Evolutionary conservation across 2,888 invertebrate genomes (phyloP), one percentile per base, ranked within the genome.

Genomic region (Meandrusa payeni): DNA sequence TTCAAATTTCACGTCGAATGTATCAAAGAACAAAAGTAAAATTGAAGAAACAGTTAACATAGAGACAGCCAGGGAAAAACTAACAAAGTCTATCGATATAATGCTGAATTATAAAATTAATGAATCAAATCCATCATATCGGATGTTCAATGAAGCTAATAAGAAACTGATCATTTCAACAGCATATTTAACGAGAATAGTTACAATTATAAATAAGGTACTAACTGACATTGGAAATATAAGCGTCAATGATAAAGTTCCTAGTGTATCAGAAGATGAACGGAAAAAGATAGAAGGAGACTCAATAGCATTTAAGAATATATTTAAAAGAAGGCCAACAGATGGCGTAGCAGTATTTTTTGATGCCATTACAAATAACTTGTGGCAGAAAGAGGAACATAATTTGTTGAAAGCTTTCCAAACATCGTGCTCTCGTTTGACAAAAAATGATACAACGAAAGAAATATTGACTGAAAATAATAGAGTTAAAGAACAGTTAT

Each of bases 311-410:
- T 51, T 86, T 9, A 67, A 69, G 47, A 78, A 65, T 52, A 54
- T 75, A 12, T 85, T 75, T 32, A 80, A 66, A 55, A 66, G 78
- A 37, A 66, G 72, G 54, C 63, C 83, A 2, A 47, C 64, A 0
- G 85, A 86, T 26, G 60, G 64, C 2, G 50, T 81, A 10, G 69
- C 69, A 1, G 54, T 83, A 43, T 73, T 77, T 61, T 87, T 78
- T 44, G 86, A 87, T 59, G 27, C 77, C 1, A 47, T 87, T 43
- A 85, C 82, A 26, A 67, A 80, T 46, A 36, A 74, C 0, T 7
- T 85, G 28, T 69, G 72, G 68, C 6, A 19, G 2, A 12, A 20
- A 2, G 31, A 31, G n/a, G 29, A 37, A 24, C 31, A 24, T 20
- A 36, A 31, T 9, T 19, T 43, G 5, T 3, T 24, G 0, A 26